Conservation (phyloP, 1,140 invertebrate species). For the Melanaphis sacchari region DNA sequence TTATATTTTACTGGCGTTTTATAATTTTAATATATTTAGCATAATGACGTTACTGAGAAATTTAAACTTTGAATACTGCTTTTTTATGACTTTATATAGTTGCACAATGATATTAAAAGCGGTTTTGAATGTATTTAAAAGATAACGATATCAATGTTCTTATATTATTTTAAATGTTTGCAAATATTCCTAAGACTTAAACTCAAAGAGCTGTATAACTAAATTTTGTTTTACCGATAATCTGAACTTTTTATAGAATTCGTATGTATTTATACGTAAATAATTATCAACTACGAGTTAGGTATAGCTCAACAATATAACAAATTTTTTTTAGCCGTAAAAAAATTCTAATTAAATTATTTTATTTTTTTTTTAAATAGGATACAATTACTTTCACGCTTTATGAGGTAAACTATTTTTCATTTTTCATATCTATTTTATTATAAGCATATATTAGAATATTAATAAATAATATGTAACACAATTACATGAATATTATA, state of each 20-base stretch:
- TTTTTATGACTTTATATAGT: not conserved
- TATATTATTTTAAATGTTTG: not conserved
- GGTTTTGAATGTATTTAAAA: not conserved
- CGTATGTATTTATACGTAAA: not conserved
- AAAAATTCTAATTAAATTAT: not conserved
- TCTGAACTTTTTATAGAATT: not conserved
- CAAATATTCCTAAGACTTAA: not conserved
- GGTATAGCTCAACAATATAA: not conserved
- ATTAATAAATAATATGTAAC: too few relatives aligned
- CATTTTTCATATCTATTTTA: not conserved
- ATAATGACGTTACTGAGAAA: not conserved
- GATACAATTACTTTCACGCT: not conserved
- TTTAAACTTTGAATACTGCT: not conserved
- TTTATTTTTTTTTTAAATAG: not conserved
- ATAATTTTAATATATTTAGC: not conserved
- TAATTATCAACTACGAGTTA: not conserved
- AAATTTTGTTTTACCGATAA: not conserved
- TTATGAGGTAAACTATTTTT: not conserved
- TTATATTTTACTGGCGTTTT: not conserved
- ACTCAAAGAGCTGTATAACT: not conserved
- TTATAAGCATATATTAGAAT: not conserved
- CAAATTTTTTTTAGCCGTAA: not conserved
- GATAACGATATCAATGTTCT: not conserved
- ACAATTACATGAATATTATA: not conserved
- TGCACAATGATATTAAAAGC: not conserved